phyloP scores from a whole-genome alignment of 2,797 vertebrate genomes.

The Syngnathus acus region DNA sequence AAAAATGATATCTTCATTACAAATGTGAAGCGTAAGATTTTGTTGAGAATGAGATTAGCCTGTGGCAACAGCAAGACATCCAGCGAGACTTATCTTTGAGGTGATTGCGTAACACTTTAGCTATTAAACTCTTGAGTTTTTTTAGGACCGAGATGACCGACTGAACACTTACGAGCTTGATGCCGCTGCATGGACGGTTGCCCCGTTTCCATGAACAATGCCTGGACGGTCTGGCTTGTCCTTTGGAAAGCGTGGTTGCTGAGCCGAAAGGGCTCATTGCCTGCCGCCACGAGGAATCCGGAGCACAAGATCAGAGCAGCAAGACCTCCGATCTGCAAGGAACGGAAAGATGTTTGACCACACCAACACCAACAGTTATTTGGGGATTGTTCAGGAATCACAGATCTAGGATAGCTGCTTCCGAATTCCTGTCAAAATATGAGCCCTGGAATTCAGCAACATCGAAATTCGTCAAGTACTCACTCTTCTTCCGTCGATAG shows the following conservation, averaged over 20 bases:
- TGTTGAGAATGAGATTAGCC: not conserved
- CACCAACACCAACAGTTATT: not conserved
- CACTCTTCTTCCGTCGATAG: conserved; percentile 85
- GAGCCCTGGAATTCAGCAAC: not conserved
- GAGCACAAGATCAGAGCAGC: conserved; percentile 78
- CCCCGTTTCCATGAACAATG: conserved; percentile 62
- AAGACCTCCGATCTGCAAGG: conserved; percentile 79
- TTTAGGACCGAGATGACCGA: not conserved
- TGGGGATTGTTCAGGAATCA: too few relatives aligned
- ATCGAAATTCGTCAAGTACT: conserved; percentile 44
- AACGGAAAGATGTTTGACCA: conserved; percentile 8
- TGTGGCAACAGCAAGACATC: not conserved
- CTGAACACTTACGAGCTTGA: conserved; percentile 73
- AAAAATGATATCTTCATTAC: not conserved
- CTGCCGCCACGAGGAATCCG: conserved; percentile 83
- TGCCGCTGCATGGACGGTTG: conserved; percentile 61
- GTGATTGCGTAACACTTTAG: not conserved
- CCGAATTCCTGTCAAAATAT: too few relatives aligned
- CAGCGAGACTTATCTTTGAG: not conserved
- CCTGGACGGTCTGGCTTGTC: conserved; percentile 60
- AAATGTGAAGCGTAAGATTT: not conserved
- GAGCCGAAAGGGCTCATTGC: conserved; percentile 84
- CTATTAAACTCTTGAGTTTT: not conserved
- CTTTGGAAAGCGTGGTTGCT: conserved; percentile 73
- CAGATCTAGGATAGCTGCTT: too few relatives aligned